phyloP scores from a whole-genome alignment of 2,888 invertebrate genomes.

The Lissocephala sabroskyi region DNA sequence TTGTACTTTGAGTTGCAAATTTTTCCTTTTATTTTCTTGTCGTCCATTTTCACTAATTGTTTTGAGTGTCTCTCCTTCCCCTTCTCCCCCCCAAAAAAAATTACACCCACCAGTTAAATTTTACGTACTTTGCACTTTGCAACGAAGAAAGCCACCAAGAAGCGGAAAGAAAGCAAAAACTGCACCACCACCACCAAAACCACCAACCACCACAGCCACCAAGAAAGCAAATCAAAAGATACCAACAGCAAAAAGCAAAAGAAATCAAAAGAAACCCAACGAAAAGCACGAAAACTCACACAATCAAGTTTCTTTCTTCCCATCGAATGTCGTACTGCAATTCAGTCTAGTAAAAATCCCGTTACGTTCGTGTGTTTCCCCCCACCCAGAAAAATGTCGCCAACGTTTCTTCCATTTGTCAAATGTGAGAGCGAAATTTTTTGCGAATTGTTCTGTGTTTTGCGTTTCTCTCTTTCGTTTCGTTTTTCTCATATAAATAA shows the following conservation, averaged over 20 bases:
- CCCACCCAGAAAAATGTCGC: slow-evolving; percentile 54
- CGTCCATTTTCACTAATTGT: neutral
- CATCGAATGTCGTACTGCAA: no score
- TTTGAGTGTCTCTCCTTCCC: neutral
- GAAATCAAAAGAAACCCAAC: neutral
- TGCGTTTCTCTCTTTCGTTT: slow-evolving; percentile 17
- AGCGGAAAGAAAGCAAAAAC: neutral
- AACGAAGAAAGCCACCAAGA: neutral
- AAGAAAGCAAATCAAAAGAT: neutral
- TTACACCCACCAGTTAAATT: neutral
- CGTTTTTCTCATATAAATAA: no score
- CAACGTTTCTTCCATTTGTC: slow-evolving; percentile 37
- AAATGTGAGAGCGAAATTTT: slow-evolving; percentile 41
- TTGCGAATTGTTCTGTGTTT: slow-evolving; percentile 5
- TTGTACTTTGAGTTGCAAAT: neutral
- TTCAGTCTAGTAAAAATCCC: no score
- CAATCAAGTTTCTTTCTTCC: neutral
- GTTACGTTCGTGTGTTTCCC: slow-evolving; percentile 15
- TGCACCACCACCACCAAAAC: neutral
- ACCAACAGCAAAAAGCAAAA: neutral
- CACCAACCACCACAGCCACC: neutral
- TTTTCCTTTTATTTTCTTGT: slow-evolving; percentile 1
- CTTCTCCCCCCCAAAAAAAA: neutral
- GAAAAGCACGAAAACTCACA: slow-evolving; percentile 3
- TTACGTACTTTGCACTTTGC: neutral